Base-by-base conservation (phyloP, 2,113 vertebrate species). In the Hippocampus zosterae region DNA sequence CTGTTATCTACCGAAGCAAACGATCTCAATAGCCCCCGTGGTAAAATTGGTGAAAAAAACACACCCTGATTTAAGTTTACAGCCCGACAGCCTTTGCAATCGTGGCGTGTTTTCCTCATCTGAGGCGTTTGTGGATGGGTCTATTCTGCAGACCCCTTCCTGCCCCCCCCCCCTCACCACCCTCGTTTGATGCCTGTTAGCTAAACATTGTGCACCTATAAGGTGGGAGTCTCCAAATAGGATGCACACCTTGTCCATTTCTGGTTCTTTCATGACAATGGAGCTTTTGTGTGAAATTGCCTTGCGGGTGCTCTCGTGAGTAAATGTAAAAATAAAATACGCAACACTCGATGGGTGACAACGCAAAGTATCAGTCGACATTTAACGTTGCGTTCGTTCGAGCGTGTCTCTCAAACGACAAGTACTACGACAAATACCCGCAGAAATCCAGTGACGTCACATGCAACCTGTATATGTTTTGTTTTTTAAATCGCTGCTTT, bases 11-110 rank as follows among this genome's bases (percentile, higher is more conserved):
- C 79, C 76, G 79, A 82, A 69, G 84, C 75, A 91, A 91, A 92
- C 90, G 85, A 88, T 84, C 82, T 91, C 83, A 93, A 92, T 91
- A 90, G 89, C 81, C 88, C 87, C 88, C 82, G 88, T 78, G 88
- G 88, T 92, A 91, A 91, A 92, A 71, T 72, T 79, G 70, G 85
- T 80, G 82, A 84, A 88, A 89, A 83, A 87, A 86, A 67, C 65
- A 44, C 88, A 87, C 79, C 80, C 85, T 77, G 81, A 77, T 89
- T 87, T 84, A 85, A 77, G 75, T 93, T 92, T 92, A 92, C 87
- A 84, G 83, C 91, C 85, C 76, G 73, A 80, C 79, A 89, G 79
- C 84, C 74, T 77, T 86, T 84, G 86, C 83, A 65, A 69, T 57
- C 66, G 85, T 87, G 80, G 78, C 80, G 84, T 85, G 81, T 81